phyloP scores from a whole-genome alignment of 2,113 vertebrate genomes.

The Scomber colias region DNA sequence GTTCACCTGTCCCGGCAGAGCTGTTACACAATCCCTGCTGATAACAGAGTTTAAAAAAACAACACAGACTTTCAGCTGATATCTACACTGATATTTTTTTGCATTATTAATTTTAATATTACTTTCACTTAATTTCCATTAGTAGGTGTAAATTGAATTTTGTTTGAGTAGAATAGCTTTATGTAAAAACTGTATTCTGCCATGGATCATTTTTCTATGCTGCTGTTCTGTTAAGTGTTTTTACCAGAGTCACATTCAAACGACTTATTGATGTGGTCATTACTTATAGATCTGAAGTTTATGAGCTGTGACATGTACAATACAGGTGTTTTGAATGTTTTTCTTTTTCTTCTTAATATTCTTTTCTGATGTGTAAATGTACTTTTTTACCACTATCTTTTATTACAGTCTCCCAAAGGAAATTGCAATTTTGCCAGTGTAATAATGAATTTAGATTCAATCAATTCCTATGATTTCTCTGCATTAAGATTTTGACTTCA shows the following conservation, averaged over 20 bases:
- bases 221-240: conserved; percentile 7
- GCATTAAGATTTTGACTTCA: no score
- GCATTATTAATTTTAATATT: neutral
- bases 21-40: conserved; percentile 68
- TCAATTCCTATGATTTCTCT: no score
- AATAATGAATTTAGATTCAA: no score
- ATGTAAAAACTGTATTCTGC: neutral
- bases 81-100: neutral
- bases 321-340: no score
- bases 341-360: neutral
- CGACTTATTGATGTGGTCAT: neutral
- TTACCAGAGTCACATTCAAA: neutral
- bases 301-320: neutral
- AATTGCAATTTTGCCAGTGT: no score
- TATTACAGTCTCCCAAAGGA: no score
- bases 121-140: neutral
- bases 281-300: neutral
- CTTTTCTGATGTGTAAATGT: neutral
- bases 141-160: no score
- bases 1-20: conserved; percentile 70
- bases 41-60: conserved; percentile 9
- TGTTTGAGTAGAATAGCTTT: neutral
- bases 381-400: no score
- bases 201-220: neutral
- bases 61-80: neutral